Evolutionary conservation across 1,140 invertebrate genomes (phyloP), one percentile per base, ranked within the genome.

Genomic region (Drosophila hydei): DNA sequence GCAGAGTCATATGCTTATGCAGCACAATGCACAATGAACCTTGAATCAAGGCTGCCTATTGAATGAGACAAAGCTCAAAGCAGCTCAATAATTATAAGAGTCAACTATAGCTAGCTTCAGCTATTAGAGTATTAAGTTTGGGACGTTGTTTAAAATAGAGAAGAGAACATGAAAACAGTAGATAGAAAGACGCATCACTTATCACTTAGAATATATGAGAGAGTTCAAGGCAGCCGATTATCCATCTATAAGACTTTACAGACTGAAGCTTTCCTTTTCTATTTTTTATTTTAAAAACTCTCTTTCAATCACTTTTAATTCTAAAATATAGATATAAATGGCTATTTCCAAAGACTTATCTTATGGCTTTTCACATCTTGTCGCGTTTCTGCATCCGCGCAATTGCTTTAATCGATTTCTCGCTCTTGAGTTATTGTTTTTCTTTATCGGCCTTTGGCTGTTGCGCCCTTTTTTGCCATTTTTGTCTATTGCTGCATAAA

Each of bases 331-430:
- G n/a, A n/a, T n/a, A n/a, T n/a, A n/a, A n/a, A n/a, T n/a, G n/a
- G n/a, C n/a, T n/a, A n/a, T n/a, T n/a, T n/a, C n/a, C n/a, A n/a
- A n/a, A n/a, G n/a, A n/a, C n/a, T n/a, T n/a, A 16, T 16, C n/a
- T 12, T 40, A 40, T 55, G 5, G 11, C 1, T 16, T 79, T 75
- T 33, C 48, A 36, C 25, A 27, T 6, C 25, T 33, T 33, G 9
- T 64, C n/a, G 8, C 14, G 4, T n/a, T 40, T 42, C 30, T 42
- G 38, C 38, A 16, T 42, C 38, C n/a, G 62, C 25, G 21, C 8
- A 42, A 36, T 58, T 65, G 50, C 63, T 79, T 58, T 80, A 84
- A 80, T 87, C 79, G 80, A 84, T 84, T 87, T 87, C 47, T 67
- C 45, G 61, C 60, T 40, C 27, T 67, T 27, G 11, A 58, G 23